phyloP scores from a whole-genome alignment of 2,113 vertebrate species.

The Chaetodon auriga region DNA sequence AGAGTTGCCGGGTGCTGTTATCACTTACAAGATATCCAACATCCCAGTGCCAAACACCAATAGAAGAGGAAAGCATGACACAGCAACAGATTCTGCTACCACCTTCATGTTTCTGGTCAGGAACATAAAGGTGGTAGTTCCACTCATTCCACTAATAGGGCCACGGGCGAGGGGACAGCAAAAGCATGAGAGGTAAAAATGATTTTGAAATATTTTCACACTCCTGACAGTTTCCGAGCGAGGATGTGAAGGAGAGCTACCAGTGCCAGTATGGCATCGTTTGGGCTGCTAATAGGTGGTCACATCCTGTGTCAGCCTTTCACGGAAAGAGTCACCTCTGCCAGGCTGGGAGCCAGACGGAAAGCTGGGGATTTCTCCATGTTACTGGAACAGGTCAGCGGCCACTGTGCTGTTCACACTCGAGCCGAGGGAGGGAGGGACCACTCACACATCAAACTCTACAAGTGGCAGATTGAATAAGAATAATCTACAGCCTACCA shows the following conservation, averaged over 20 bases:
- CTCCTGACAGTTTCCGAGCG: conserved; percentile 38
- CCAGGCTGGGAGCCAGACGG: conserved; percentile 3
- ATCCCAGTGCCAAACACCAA: background rate
- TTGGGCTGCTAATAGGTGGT: conserved; percentile 20
- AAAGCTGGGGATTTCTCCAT: background rate
- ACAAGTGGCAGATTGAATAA: background rate
- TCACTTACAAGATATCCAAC: background rate
- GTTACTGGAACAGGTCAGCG: background rate
- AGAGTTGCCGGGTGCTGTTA: background rate
- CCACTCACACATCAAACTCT: background rate
- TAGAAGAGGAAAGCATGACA: background rate
- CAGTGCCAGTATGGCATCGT: conserved; percentile 3
- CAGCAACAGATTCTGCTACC: background rate
- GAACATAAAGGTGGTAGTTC: conserved; percentile 20
- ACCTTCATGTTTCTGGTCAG: background rate
- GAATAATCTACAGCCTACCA: background rate
- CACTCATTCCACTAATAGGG: background rate
- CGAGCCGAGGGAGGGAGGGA: background rate
- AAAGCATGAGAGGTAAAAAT: conserved; percentile 27
- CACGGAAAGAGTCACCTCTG: conserved; percentile 24
- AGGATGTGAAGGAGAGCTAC: conserved; percentile 42
- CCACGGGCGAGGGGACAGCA: background rate
- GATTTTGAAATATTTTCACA: conserved; percentile 57
- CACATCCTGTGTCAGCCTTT: conserved; percentile 52
- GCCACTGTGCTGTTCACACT: background rate